Base-by-base conservation (phyloP, 2,113 vertebrate genomes). In the Cyprinodon tularosa region DNA sequence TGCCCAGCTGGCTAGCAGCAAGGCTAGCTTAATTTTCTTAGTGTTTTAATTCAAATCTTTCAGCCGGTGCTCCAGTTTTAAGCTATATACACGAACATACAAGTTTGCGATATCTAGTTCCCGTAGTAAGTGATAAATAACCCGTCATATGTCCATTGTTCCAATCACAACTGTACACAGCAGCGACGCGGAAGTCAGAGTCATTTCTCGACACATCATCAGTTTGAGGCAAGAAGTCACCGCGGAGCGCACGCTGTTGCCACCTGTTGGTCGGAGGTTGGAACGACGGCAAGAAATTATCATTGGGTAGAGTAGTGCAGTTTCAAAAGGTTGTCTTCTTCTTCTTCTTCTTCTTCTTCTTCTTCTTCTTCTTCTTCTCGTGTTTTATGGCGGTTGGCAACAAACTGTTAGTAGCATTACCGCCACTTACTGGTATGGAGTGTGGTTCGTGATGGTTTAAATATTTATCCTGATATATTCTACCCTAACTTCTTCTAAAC, bases 131-230 rank as follows among this genome's bases (percentile, higher is more conserved):
- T 4, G 14, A 0, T 36, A 17, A 67, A 17, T 42, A 17, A 74
- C 4, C 0, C 11, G 1, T 22, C 74, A 38, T 72, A 10, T 48
- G 17, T 70, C 40, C 78, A 72, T 83, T 47, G 10, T n/a, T 66
- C 89, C 91, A 88, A 87, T 91, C 89, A 92, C 78, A 68, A 66
- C 50, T 61, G 78, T 85, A 92, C 94, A 95, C 89, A 85, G 20
- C 40, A 3, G 17, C 65, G 62, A 93, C 20, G 78, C 93, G 94
- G 94, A 95, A 93, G 88, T 85, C 42, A 9, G n/a, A 1, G 6
- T 0, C 36, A 14, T 1, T 66, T 59, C 38, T 57, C 60, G 80
- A 89, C 93, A 94, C 94, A 80, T 95, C 94, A 95, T 90, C 94
- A 90, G 68, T 80, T 6, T n/a, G 11, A 72, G 12, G 0, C 68